Evolutionary conservation across 64 coral and sea anemone genomes (phyloP), one percentile per base, ranked within the genome.

Genomic region (Montipora sp.): DNA sequence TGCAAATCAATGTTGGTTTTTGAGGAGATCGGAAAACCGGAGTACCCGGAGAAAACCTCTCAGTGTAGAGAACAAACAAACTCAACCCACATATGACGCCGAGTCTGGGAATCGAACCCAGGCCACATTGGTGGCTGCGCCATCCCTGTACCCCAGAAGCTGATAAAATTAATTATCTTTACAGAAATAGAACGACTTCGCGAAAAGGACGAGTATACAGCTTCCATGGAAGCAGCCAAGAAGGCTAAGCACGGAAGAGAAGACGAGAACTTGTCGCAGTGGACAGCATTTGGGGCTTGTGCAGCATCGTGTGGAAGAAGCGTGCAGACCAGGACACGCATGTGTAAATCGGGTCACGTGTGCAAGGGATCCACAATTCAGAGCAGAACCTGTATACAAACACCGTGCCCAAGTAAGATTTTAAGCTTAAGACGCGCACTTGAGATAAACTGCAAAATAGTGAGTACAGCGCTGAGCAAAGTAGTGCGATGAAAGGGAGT

Each of bases 271-370:
- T 91, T 97, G 13, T 84, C 80, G 3, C 92, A 97, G 18, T 97
- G 95, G 95, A 94, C 95, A n/a, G 20, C 78, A 3, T 96, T 91
- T 81, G 92, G 92, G 3, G 58, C 83, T 13, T 96, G 95, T 48
- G 80, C 79, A 6, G 81, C 89, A 44, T 89, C 89, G 3, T 97
- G 95, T 79, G 95, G 95, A 3, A 94, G 70, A 20, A 84, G 95
- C 23, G 49, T 89, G 22, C 89, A 97, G 50, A 85, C 89, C 14
- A 88, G 95, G 24, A 77, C 89, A 20, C 92, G 95, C 47, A 72
- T 77, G n/a, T 97, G 95, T 77, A 57, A 91, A 16, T 47, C 92
- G 22, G 85, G 72, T 13, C 77, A 81, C 24, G 60, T 79, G 16
- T 97, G 95, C 73, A 93, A 47, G n/a, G 92, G 89, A 21, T 2